These are phyloP conservation scores for Drosophila pegasa DNA, from an alignment of 2,888 invertebrate genomes.

Conservation along the genomic window DNA sequence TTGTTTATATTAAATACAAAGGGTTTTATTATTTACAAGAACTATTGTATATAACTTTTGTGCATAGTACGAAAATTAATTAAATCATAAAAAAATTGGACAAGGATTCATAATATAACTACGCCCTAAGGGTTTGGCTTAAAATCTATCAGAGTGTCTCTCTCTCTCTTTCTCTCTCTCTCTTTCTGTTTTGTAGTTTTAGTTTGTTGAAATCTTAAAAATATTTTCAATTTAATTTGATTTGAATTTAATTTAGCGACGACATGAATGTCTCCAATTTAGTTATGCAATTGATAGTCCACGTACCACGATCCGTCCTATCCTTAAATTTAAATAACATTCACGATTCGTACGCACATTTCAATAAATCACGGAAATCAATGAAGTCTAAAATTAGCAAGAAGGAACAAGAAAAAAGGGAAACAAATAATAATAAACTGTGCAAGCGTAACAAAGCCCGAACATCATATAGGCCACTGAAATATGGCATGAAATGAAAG, in stretches of 20 bases:
- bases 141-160: too few species aligned
- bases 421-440: conserved; percentile 75
- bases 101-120: too few species aligned
- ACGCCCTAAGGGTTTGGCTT: too few species aligned
- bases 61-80: too few species aligned
- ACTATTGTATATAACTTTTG: neutral
- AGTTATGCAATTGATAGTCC: neutral
- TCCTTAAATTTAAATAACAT: conserved; percentile 29
- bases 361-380: conserved; percentile 71
- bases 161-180: neutral
- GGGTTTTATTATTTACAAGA: neutral
- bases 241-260: too few species aligned
- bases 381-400: conserved; percentile 76
- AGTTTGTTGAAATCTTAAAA: too few species aligned
- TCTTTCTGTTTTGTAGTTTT: too few species aligned
- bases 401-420: conserved; percentile 14
- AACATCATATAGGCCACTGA: conserved; percentile 61
- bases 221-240: too few species aligned
- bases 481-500: conserved; percentile 62
- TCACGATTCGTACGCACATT: conserved; percentile 21
- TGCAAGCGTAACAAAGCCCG: conserved; percentile 62
- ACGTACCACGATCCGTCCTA: neutral
- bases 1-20: neutral
- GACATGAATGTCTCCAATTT: too few species aligned
- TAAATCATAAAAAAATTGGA: too few species aligned